Conservation (phyloP, 2,113 vertebrate species). For the Brachyhypopomus occidentalis region DNA sequence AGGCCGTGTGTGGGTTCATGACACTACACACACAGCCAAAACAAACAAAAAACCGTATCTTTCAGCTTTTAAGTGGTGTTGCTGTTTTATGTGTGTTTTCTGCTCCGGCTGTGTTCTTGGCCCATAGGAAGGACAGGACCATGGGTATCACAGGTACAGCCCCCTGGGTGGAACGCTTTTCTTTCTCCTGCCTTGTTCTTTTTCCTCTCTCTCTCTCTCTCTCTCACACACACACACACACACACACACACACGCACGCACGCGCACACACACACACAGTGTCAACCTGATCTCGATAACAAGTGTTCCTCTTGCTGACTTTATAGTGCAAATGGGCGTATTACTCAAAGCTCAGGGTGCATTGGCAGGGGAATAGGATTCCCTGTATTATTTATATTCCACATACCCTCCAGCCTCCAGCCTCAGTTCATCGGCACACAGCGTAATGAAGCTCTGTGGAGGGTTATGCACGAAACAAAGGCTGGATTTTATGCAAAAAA, state of each 20-base stretch:
- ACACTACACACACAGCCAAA: slow-evolving; percentile 1
- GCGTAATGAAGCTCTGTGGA: slow-evolving; percentile 31
- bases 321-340: slow-evolving; percentile 57
- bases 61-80: slow-evolving; percentile 20
- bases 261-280: background rate
- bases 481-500: slow-evolving; percentile 6
- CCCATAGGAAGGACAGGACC: slow-evolving; percentile 38
- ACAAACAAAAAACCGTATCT: slow-evolving; percentile 7
- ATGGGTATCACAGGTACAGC: slow-evolving; percentile 11
- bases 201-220: background rate
- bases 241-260: slow-evolving; percentile 1
- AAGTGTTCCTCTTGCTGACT: slow-evolving; percentile 52
- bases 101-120: background rate
- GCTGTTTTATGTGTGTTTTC: slow-evolving; percentile 25
- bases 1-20: background rate
- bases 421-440: slow-evolving; percentile 16
- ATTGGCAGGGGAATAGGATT: slow-evolving; percentile 41
- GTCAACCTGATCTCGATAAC: slow-evolving; percentile 52
- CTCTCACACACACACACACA: slow-evolving; percentile 19
- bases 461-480: slow-evolving; percentile 37
- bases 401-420: slow-evolving; percentile 38
- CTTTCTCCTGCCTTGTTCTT: background rate
- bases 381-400: slow-evolving; percentile 49
- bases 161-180: background rate
- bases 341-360: slow-evolving; percentile 40